These are phyloP conservation scores for Lobophora halterata DNA, from an alignment of 2,888 invertebrate genomes.

Conservation along the genomic window DNA sequence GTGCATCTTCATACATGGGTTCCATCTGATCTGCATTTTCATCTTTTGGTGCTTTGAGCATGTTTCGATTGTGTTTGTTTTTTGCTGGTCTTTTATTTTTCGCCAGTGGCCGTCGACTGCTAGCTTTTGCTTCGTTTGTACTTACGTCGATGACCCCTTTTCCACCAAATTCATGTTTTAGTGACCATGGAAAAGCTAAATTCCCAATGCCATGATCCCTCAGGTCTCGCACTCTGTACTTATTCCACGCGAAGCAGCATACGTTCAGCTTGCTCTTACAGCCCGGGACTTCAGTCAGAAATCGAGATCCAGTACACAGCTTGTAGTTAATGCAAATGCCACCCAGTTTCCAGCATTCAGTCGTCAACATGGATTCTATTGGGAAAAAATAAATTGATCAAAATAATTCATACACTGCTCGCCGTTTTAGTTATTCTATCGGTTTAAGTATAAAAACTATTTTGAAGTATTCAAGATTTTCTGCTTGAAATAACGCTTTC, in stretches of 20 bases:
- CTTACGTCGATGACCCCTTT: conserved; percentile 44
- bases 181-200: conserved; percentile 51
- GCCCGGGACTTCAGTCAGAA: conserved; percentile 53
- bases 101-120: too few species aligned
- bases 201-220: conserved; percentile 46
- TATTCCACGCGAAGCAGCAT: conserved; percentile 68
- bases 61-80: conserved; percentile 8
- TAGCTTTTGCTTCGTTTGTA: conserved; percentile 13
- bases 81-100: conserved; percentile 23
- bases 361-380: conserved; percentile 56
- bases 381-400: conserved; percentile 18
- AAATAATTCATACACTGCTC: too few species aligned
- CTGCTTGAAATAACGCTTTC: too few species aligned
- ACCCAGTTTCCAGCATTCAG: conserved; percentile 61
- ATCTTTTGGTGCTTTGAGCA: conserved; percentile 3
- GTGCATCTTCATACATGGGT: too few species aligned
- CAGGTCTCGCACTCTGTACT: conserved; percentile 48
- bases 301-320: conserved; percentile 53
- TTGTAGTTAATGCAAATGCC: conserved; percentile 60
- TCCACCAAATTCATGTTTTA: conserved; percentile 46
- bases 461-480: too few species aligned
- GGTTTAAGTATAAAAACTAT: too few species aligned
- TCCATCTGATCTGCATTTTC: too few species aligned
- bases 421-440: too few species aligned
- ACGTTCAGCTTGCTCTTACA: conserved; percentile 58